These are phyloP conservation scores for Embiotoca jacksoni DNA, from an alignment of 2,113 vertebrate species.

Conservation along the genomic window DNA sequence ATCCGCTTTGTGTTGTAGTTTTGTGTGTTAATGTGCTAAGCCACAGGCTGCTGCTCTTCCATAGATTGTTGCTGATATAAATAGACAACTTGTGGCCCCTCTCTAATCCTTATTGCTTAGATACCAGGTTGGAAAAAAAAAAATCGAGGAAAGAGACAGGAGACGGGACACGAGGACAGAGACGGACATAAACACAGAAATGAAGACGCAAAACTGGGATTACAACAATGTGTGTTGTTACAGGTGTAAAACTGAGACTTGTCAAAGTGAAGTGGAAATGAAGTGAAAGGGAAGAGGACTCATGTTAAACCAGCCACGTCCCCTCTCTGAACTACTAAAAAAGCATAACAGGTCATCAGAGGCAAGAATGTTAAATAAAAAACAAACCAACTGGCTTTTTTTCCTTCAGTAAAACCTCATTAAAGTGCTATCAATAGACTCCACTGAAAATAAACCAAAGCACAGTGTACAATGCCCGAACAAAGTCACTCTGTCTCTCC, in stretches of 20 bases:
- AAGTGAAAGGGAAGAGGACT: conserved; percentile 55
- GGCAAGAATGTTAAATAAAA: conserved; percentile 79
- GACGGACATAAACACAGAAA: conserved; percentile 30
- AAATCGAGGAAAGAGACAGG: conserved; percentile 9
- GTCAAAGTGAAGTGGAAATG: conserved; percentile 22
- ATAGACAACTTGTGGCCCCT: conserved; percentile 67
- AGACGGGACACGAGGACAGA: conserved; percentile 1
- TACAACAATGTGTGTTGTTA: conserved; percentile 14
- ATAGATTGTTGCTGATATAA: conserved; percentile 70
- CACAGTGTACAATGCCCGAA: conserved; percentile 65
- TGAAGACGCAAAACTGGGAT: conserved; percentile 26
- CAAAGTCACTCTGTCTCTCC: conserved; percentile 61
- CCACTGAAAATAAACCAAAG: conserved; percentile 76
- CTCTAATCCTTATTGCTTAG: conserved; percentile 65
- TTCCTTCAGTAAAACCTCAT: conserved; percentile 70
- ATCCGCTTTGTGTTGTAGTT: conserved; percentile 35
- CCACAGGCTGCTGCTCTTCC: conserved; percentile 60
- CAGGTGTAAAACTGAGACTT: conserved; percentile 26
- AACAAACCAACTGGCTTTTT: conserved; percentile 60
- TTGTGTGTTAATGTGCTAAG: conserved; percentile 74
- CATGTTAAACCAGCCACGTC: conserved; percentile 50
- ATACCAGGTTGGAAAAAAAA: conserved; percentile 74
- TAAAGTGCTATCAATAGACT: conserved; percentile 82
- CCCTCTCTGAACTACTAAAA: conserved; percentile 45
- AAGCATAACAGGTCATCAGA: conserved; percentile 68